Conservation (phyloP, 2,888 invertebrate genomes). For the Pilophorus perplexus region DNA sequence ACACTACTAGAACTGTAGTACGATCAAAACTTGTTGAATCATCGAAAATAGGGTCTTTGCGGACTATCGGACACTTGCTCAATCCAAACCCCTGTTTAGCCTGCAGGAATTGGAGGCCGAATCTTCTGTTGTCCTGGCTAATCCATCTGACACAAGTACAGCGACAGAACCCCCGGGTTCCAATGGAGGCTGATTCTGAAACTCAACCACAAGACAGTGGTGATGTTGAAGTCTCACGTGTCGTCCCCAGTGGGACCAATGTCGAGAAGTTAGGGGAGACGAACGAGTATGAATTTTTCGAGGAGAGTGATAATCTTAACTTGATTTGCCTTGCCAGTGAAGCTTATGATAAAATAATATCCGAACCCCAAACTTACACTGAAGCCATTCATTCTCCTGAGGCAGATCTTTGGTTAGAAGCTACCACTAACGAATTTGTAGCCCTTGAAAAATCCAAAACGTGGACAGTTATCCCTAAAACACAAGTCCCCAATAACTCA, state of each 20-base stretch:
- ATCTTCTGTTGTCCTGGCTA: too few relatives aligned
- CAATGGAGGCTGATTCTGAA: too few relatives aligned
- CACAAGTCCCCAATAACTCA: not conserved
- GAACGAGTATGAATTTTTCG: not conserved
- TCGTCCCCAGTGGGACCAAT: not conserved
- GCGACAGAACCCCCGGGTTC: too few relatives aligned
- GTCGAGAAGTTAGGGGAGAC: not conserved
- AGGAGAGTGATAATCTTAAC: not conserved
- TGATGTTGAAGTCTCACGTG: too few relatives aligned
- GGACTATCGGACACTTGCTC: too few relatives aligned
- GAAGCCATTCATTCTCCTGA: not conserved
- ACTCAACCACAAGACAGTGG: too few relatives aligned
- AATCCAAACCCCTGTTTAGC: too few relatives aligned
- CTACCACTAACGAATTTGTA: not conserved
- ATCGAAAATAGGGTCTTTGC: too few relatives aligned
- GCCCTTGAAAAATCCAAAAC: conserved; percentile 4
- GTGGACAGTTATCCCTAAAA: conserved; percentile 4
- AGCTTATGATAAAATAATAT: not conserved
- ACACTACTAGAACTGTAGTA: not conserved
- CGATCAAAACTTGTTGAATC: not conserved
- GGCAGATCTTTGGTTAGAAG: not conserved
- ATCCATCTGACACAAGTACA: too few relatives aligned
- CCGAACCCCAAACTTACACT: not conserved
- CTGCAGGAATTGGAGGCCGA: too few relatives aligned
- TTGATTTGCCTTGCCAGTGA: not conserved